Base-by-base conservation (phyloP, 2,888 invertebrate species). In the Cephus pygmeus region DNA sequence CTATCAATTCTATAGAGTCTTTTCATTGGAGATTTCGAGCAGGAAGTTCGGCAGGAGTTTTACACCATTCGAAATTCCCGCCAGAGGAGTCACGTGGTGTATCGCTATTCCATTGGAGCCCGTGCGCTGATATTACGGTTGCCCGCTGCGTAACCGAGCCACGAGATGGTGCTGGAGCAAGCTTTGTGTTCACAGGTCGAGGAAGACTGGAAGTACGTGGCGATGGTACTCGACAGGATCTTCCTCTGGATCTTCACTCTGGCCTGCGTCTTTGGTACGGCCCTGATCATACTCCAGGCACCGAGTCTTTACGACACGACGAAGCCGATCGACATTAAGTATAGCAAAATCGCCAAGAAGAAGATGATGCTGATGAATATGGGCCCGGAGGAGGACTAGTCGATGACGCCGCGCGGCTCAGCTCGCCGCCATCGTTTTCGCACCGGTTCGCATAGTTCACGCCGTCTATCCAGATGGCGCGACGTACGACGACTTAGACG, bases 201-300 rank as follows among this genome's bases (percentile, higher is more conserved):
- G 92, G 98, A 98, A 92, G 99, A 99, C 93, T 99, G 99, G 99
- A 98, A 98, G 92, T 99, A 98, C 93, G 98, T 99, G 73, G 95
- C 95, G 81, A 97, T 98, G 98, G 98, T 99, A 83, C 94, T 99
- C 91, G 99, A 99, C 93, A 95, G 99, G 88, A 94, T 99, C 88
- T 99, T 99, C 93, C 94, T 99, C 87, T 98, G 98, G 95, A 95
- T 97, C 88, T 99, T 99, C 93, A 97, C 98, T 90, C 94, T 98
- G 91, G 97, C 98, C 85, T 98, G 98, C 92, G 94, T 98, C 83
- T 92, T 97, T 81, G 98, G 98, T 83, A 98, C 97, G 80, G 96
- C 95, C 80, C 93, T 97, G 86, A 97, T 97, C 89, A 97, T 97
- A 91, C 94, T 98, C 83, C 95, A 97, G 92, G 98, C 98, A 86